Conservation (phyloP, 2,888 invertebrate genomes). For the Phasia obesa region DNA sequence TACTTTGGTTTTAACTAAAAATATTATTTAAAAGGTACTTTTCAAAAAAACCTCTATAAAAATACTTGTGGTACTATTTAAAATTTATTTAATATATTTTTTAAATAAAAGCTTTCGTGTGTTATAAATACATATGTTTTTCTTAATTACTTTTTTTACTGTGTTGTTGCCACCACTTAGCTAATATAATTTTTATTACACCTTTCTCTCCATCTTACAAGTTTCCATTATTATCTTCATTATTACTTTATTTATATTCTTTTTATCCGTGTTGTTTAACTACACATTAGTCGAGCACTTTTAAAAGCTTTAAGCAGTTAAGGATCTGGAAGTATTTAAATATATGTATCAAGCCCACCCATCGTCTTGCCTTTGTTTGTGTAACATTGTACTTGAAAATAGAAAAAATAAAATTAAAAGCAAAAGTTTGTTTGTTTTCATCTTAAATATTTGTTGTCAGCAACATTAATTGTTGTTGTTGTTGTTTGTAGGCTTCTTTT, state of each 20-base stretch:
- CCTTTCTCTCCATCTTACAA: conserved; percentile 4
- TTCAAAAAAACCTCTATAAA: no score
- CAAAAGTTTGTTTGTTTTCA: conserved; percentile 15
- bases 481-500: conserved; percentile 15
- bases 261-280: neutral
- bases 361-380: conserved; percentile 36
- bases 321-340: conserved; percentile 43
- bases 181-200: conserved; percentile 59
- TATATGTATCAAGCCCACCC: neutral
- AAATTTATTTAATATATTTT: neutral
- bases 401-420: conserved; percentile 5
- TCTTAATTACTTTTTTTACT: conserved; percentile 39
- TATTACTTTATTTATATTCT: conserved; percentile 32
- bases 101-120: neutral
- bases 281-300: conserved; percentile 21
- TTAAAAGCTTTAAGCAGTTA: conserved; percentile 58
- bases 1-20: no score
- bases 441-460: conserved; percentile 53
- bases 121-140: neutral
- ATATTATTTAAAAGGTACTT: no score
- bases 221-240: conserved; percentile 37
- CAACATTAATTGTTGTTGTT: conserved; percentile 42
- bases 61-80: no score
- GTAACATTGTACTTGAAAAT: conserved; percentile 67
- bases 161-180: conserved; percentile 63